Evolutionary conservation across 1,140 invertebrate genomes (phyloP), one percentile per base, ranked within the genome.

Genomic region (Pogonognathellus flavescens): DNA sequence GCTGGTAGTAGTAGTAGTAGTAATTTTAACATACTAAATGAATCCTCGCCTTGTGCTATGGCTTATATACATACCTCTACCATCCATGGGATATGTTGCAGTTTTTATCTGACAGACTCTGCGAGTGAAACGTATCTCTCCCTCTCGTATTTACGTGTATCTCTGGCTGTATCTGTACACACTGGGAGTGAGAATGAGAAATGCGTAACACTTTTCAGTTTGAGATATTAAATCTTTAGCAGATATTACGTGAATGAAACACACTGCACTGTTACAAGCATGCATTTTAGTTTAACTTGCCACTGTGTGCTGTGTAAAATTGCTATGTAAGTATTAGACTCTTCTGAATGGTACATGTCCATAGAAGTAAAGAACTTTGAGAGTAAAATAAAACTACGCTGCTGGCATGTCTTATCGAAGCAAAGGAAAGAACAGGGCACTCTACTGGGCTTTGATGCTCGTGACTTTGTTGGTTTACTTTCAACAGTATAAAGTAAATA

Each of bases 181-280:
- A 66, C 70, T 49, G 41, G 70, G 70, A 50, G 70, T 49, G 70
- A 76, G 70, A 49, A 76, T 76, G 70, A 76, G 70, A 76, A 76
- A 76, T 76, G 70, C 70, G 70, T 76, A 76, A 76, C 41, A 76
- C 70, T 76, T 76, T 76, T 76, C 70, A 76, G 70, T 76, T 76
- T 76, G 70, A 49, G 70, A 76, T 76, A 76, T 76, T 76, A 76
- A 76, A 76, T 50, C 25, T 76, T 76, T 76, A 49, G 70, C 41
- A 72, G 70, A 31, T 76, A 76, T 50, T 76, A 76, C 70, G 70
- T 76, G 70, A 50, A 50, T n/a, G 70, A 76, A 41, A 41, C 31
- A 41, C 31, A 3, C n/a, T n/a, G n/a, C 31, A 41, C 31, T 41
- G 31, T 41, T 41, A 41, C 41, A 14, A 76, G 70, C 70, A 41